Evolutionary conservation across 2,888 invertebrate genomes (phyloP), one percentile per base, ranked within the genome.

Genomic region (Microctonus aethiopoides): DNA sequence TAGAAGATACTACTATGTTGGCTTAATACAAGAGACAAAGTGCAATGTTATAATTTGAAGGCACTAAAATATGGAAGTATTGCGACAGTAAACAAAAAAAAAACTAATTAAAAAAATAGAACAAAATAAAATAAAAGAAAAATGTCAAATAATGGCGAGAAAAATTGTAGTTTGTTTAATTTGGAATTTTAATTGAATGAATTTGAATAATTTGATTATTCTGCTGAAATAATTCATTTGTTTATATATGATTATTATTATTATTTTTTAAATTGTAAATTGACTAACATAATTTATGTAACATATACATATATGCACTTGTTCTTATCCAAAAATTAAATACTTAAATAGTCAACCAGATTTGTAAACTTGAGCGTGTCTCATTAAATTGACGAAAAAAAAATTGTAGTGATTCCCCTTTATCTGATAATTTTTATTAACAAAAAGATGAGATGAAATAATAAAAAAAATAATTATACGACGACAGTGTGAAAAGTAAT

Each of bases 121-220:
- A 41, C 64, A 52, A 60, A 57, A 51, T 29, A 66, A 60, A 7
- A 29, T 29, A 16, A 46, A n/a, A 1, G n/a, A 46, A 7, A 46
- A 46, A 7, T 39, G 46, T 46, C 16, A 20, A 46, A 46, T 46
- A 20, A 16, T 46, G 16, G 46, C 63, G 67, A 59, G 70, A 60
- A 70, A 65, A 70, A 71, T 32, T 32, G 29, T 63, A 74, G 71
- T 71, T 5, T 72, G 60, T 60, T 57, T 20, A 51, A 57, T 69
- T 62, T 39, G 60, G 54, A 69, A 32, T 61, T 60, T 67, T 57
- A 70, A 68, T 73, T 72, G 67, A 56, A 22, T 22, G 6, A 13
- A 34, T 59, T 22, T 20, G 20, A n/a, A 46, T 16, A 16, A 16
- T 46, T 46, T 46, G 16, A 46, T 46, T 46, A n/a, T 46, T 46